Evolutionary conservation across 2,888 invertebrate genomes (phyloP), one percentile per base, ranked within the genome.

Genomic region (Gymnosoma rotundatum): DNA sequence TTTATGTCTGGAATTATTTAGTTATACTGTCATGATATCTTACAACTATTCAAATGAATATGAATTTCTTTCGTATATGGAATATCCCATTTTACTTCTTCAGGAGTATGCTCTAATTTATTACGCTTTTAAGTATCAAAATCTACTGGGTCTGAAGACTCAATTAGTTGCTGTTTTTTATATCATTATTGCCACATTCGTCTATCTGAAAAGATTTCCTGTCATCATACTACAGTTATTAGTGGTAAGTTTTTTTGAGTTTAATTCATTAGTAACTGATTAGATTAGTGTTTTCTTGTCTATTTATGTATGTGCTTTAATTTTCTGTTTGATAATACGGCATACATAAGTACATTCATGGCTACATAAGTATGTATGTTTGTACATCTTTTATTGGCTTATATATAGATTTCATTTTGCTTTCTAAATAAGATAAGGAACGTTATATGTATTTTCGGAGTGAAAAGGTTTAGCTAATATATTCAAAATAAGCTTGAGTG

Each of bases 31-130:
- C 86, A 96, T 95, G 94, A 94, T 96, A 75, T 94, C 96, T 36
- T 97, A 97, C 92, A 97, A 97, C 91, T 96, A 93, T 87, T 94
- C 94, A 42, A 96, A 95, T 90, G 93, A 93, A 14, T 97, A 97
- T 90, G 94, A 95, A 14, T 87, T 96, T 12, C 92, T 96, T 86
- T 96, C 96, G 0, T 97, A 97, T 88, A 92, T 97, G 93, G 97
- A 97, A 89, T 97, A 97, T 91, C 96, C 97, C 0, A 94, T 97
- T 60, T 94, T 97, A 86, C 91, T 97, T 78, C 69, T 95, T 2
- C 97, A 97, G 93, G 95, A 97, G 88, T 94, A 95, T 86, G 92
- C 96, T 10, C 92, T 97, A 83, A 94, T 97, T 86, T 95, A 94
- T 89, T 94, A 95, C 74, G 95, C 95, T 3, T 92, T 97, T 78